Evolutionary conservation across 2,113 vertebrate species (phyloP), one percentile per base, ranked within the genome.

Genomic region (Protobothrops mucrosquamatus): DNA sequence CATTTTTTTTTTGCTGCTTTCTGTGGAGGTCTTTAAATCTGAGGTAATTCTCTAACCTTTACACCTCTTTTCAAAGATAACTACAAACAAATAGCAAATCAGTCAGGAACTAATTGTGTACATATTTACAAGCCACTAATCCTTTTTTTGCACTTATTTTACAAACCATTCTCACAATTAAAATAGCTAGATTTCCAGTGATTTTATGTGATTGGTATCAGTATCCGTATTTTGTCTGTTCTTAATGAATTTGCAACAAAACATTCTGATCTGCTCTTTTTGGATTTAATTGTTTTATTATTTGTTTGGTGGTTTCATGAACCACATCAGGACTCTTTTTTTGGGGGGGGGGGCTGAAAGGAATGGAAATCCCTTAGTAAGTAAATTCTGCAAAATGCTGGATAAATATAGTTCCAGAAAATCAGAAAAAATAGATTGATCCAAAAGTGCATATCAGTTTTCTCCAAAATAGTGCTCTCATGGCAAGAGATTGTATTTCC

Each of bases 1-100:
- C 94, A 94, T 95, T 95, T 92, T 96, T 94, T 94, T 96, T 97
- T 95, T 97, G 97, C 94, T 98, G 97, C 97, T 98, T 96, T 97
- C 96, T 98, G 96, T 95, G 97, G 97, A 99, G 98, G 97, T 98
- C 93, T 96, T 96, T 98, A 98, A 98, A 98, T 97, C 98, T 94
- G 98, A 99, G 98, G 98, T 98, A 98, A 98, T 96, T 43, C 93
- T 90, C 74, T 81, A 81, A 81, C 34, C 34, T 69, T 85, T 90
- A 90, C 94, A 95, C 81, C 95, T 6, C 89, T 55, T 14, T 94
- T 94, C 94, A 91, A 94, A 92, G 59, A 9, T 89, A 94, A 92
- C 93, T 92, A n/a, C 96, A 93, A 87, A 93, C 39, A 18, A 81
- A 48, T 93, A 18, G 94, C 93, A 91, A 92, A 91, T 22, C 1